phyloP scores from a whole-genome alignment of 2,888 invertebrate genomes.

The Amaurobius ferox region DNA sequence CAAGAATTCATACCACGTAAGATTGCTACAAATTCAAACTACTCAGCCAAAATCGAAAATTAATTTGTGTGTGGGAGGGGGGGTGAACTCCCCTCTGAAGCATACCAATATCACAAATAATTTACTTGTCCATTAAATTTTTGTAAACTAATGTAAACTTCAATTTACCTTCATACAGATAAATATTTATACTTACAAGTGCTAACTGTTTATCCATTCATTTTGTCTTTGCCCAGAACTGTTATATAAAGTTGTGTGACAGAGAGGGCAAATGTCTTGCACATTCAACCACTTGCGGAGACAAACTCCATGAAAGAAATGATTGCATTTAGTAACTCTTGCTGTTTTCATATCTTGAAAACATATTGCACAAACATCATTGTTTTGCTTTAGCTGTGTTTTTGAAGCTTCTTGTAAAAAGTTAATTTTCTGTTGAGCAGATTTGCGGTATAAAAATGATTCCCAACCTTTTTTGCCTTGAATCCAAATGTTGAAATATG shows the following conservation, averaged over 20 bases:
- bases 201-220: background rate
- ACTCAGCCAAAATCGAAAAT: too few species aligned
- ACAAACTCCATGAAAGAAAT: constrained; percentile 96
- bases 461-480: constrained; percentile 91
- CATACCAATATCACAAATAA: too few species aligned
- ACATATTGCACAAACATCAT: constrained; percentile 97
- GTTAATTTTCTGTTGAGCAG: constrained; percentile 94
- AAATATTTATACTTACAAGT: too few species aligned
- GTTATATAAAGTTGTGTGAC: constrained; percentile 84
- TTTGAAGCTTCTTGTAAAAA: constrained; percentile 89
- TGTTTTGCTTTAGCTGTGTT: constrained; percentile 85
- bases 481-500: constrained; percentile 98
- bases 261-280: constrained; percentile 93
- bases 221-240: background rate
- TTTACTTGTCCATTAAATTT: too few species aligned
- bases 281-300: constrained; percentile 96
- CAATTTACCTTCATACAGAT: too few species aligned
- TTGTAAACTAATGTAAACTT: too few species aligned
- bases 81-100: too few species aligned
- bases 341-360: constrained; percentile 94
- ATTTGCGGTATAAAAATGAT: constrained; percentile 91
- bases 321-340: constrained; percentile 86
- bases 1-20: too few species aligned
- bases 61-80: too few species aligned
- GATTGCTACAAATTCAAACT: too few species aligned